Evolutionary conservation across 2,888 invertebrate genomes (phyloP).

Genomic region (Diloba caeruleocephala): DNA sequence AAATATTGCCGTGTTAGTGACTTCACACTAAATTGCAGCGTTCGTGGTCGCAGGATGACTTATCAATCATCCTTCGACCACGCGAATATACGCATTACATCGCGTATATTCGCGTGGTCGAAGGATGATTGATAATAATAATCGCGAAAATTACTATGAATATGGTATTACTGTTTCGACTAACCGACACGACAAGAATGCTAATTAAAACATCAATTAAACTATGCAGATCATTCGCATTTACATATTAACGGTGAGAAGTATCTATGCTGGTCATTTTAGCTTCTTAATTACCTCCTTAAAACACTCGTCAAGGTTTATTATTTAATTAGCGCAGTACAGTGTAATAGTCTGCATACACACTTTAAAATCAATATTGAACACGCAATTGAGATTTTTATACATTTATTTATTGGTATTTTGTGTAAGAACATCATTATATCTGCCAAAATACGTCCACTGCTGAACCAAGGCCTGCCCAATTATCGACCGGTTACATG

Average conservation of each 20-base stretch:
- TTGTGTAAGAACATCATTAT: too few species aligned
- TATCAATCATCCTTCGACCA: too few species aligned
- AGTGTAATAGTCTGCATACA: slow-evolving; percentile 1
- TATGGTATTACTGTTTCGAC: background rate
- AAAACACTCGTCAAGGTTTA: slow-evolving; percentile 16
- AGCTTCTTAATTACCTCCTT: slow-evolving; percentile 24
- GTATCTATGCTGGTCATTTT: slow-evolving; percentile 8
- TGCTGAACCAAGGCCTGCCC: too few species aligned
- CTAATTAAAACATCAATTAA: slow-evolving; percentile 27
- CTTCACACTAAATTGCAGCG: too few species aligned
- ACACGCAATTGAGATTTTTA: slow-evolving; percentile 2
- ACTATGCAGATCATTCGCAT: slow-evolving; percentile 19
- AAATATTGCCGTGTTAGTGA: too few species aligned
- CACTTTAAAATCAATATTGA: slow-evolving; percentile 4
- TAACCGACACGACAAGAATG: background rate
- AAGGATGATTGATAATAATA: too few species aligned
- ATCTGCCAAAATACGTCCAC: too few species aligned
- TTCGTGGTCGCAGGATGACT: too few species aligned
- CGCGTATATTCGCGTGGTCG: too few species aligned
- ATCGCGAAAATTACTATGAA: background rate
- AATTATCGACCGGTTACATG: too few species aligned
- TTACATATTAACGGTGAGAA: slow-evolving; percentile 26
- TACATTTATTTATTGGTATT: background rate
- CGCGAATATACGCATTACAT: too few species aligned
- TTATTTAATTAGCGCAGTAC: background rate